Evolutionary conservation across 2,113 vertebrate genomes (phyloP), one percentile per base, ranked within the genome.

Genomic region (Microcebus griseorufus): DNA sequence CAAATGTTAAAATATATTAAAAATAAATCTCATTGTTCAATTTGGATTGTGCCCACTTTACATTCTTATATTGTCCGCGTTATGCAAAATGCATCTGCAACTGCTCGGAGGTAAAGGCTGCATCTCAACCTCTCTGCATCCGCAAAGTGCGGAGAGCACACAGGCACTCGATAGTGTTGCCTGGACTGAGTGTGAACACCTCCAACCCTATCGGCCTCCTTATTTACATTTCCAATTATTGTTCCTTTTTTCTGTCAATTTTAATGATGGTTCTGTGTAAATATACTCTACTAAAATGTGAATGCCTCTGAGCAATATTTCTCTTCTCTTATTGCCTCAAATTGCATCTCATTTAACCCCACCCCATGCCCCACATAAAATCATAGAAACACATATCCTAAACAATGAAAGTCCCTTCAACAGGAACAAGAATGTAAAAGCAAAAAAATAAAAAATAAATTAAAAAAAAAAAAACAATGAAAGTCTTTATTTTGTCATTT

Each of bases 91-190:
- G 6, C 13, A 29, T 48, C 25, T 78, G 92, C n/a, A 67, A 78
- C 25, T 92, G 27, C 25, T 94, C 1, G 9, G 34, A 1, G 2
- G 16, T 48, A 58, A 69, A 53, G 25, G 11, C 53, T 12, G 17
- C 32, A n/a, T 93, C 62, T 78, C 78, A 5, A 18, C 18, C 14
- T 32, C 9, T 48, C 32, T 48, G 6, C 23, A 9, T 14, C 51
- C 25, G 17, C 75, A n/a, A 17, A 39, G 18, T 9, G 11, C 64
- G 37, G 5, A 3, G 80, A 37, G 73, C 6, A 17, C 27, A 9
- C 3, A 75, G 42, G 4, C 27, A 37, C 18, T 5, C 9, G 2
- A 0, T 6, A 18, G 42, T 0, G 11, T 32, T 22, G 16, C 72
- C 11, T 16, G 51, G 9, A 62, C 70, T 79, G 23, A 88, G 18